Evolutionary conservation across 2,797 vertebrate species (phyloP), one percentile per base, ranked within the genome.

Genomic region (Spinibarbus caldwelli): DNA sequence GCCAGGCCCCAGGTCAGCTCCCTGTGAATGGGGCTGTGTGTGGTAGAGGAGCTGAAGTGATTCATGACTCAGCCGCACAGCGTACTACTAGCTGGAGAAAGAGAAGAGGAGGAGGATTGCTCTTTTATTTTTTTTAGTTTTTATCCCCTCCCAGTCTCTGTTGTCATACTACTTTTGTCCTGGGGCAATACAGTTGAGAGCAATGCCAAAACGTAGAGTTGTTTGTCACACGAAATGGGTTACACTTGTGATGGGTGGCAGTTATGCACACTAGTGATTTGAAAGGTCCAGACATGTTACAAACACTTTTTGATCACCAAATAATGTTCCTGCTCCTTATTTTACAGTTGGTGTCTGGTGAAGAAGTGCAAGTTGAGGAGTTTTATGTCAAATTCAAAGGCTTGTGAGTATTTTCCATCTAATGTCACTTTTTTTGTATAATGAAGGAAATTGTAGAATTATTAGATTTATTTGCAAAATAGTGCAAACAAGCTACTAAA

Each of bases 351-450:
- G 97, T 97, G 90, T 97, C 96, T 1, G 97, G 96, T 89, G 96
- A 97, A 86, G 97, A 98, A 89, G 90, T 96, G 85, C 97, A 97
- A 94, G 91, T 97, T 86, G 97, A 98, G 89, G 97, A 99, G 93
- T 98, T 99, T 94, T 99, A 98, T 86, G 97, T 99, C 88, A 99
- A 99, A 95, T 99, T 98, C 93, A 99, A 99, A 95, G 98, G 97
- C 95, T 99, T 99, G 98, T 99, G 95, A 99, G 98, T 98, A 90
- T 75, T 26, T 54, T 14, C 64, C 5, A n/a, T n/a, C 75, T 36
- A n/a, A 49, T 80, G 21, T 75, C 11, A 14, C 11, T 76, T n/a
- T n/a, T n/a, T n/a, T 76, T 47, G 11, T 43, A 8, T 64, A 47
- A 34, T 43, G 0, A 71, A 57, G 34, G 26, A 29, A 71, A 9